Base-by-base conservation (phyloP, 23 tunicate genomes). In the Corella eumyota region DNA sequence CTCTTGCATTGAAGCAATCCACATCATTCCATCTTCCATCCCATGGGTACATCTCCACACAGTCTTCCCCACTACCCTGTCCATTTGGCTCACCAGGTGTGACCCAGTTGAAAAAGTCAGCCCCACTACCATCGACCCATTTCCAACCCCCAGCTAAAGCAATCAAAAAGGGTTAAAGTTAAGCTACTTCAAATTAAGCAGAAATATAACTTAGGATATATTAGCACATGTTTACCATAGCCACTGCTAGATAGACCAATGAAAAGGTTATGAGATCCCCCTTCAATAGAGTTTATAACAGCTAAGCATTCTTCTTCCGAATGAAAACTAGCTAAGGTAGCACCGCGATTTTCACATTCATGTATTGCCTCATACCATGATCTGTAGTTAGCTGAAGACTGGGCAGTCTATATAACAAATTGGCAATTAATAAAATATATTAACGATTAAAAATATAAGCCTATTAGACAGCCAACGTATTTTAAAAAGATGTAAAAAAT, bases 11-110 rank as follows among this genome's bases (percentile, higher is more conserved):
- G 44, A 70, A 56, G 34, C 94, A 84, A 35, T 36, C 53, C 22
- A 69, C 69, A 58, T 84, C 94, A 58, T 84, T 84, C 94, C 94
- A 84, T 65, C 37, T 68, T 36, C 94, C 94, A 40, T 69, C 62
- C 83, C 83, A 75, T n/a, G 94, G 94, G 58, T 84, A 84, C 83
- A 84, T 75, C 48, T 84, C 94, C 37, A 75, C 94, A 49, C 94
- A 84, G 35, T 66, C 94, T 69, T 84, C 94, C 19, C 83, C 94
- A 3, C 56, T 69, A 15, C 25, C 66, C 25, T 58, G 70, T 45
- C 94, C 83, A 64, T 75, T 84, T 31, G 94, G 83, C 65, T 75
- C 94, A 13, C 78, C 76, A 1, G 78, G 73, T n/a, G n/a, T n/a
- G 1, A 30, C 61, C 92, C 92, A 82, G 61, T 82, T 67, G 50